Evolutionary conservation across 2,888 invertebrate species (phyloP), one percentile per base, ranked within the genome.

Genomic region (Ernsta delagoae): DNA sequence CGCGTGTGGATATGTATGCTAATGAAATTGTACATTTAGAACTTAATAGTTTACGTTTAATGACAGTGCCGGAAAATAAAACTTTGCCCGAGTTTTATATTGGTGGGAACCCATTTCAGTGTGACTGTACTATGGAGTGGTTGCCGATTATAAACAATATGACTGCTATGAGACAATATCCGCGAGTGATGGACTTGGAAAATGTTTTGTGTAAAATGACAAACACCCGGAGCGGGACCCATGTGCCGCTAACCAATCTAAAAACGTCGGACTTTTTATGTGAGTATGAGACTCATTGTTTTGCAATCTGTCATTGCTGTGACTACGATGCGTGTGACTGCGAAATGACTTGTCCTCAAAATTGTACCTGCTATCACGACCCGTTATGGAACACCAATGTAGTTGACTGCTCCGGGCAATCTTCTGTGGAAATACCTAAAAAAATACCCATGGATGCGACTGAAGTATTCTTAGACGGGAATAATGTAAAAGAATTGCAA

Each of bases 41-140:
- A 77, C 88, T 98, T 77, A 96, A 97, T 80, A 96, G 97, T 74
- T 92, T 98, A 76, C 95, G 97, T 69, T 94, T 98, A 75, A 95
- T 96, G n/a, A 94, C 96, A 65, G 96, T 97, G 77, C 95, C 96
- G 16, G 93, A 93, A 60, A 96, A 96, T 77, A 96, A 96, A 82
- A 94, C 95, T 12, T 93, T 97, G 75, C 98, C 98, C 0, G 97
- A 98, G 86, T 97, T 98, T 87, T 98, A 97, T 86, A 94, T 98
- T 75, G 98, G 97, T 73, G 97, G 97, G 60, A 99, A 99, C 89
- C 98, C 98, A 11, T 98, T 98, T 90, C 96, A 97, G 79, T 99
- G 98, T 91, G 98, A 98, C 84, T 98, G 99, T 92, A 96, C 97
- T 73, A 98, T 98, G 98, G 98, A 98, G 86, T 99, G 98, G 98